Evolutionary conservation across 2,113 vertebrate species (phyloP).

Genomic region (Plecotus auritus): DNA sequence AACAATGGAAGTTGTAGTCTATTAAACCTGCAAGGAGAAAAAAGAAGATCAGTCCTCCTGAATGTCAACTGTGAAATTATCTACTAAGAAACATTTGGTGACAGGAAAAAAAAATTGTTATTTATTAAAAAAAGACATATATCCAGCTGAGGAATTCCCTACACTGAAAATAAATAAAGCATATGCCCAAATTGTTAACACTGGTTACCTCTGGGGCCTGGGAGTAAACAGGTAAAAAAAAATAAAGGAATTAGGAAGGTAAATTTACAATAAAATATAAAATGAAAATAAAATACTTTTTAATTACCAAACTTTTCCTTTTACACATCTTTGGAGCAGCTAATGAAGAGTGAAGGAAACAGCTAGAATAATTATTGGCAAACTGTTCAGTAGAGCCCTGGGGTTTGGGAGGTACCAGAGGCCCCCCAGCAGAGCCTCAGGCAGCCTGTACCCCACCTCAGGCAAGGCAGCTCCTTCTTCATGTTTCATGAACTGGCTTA

Average conservation of each 20-base stretch:
- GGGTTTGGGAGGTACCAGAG: neutral
- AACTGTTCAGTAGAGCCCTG: neutral
- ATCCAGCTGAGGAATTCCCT: neutral
- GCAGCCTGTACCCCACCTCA: neutral
- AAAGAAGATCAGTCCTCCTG: neutral
- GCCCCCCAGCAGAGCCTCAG: neutral
- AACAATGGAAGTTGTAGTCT: constrained; percentile 99
- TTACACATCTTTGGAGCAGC: neutral
- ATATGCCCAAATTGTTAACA: neutral
- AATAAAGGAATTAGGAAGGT: neutral
- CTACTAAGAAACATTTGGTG: neutral
- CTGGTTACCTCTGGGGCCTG: neutral
- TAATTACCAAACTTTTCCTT: neutral
- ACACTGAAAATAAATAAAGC: neutral
- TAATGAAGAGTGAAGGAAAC: neutral
- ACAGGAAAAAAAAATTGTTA: neutral
- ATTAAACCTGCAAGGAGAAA: constrained; percentile 89
- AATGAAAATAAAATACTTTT: neutral
- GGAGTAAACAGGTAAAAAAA: neutral
- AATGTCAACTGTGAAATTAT: neutral
- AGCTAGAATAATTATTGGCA: neutral
- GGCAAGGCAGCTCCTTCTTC: neutral
- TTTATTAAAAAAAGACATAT: neutral
- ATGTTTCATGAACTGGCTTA: neutral
- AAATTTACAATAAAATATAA: constrained; percentile 20